Evolutionary conservation across 2,113 vertebrate genomes (phyloP), one percentile per base, ranked within the genome.

Genomic region (Erinaceus europaeus): DNA sequence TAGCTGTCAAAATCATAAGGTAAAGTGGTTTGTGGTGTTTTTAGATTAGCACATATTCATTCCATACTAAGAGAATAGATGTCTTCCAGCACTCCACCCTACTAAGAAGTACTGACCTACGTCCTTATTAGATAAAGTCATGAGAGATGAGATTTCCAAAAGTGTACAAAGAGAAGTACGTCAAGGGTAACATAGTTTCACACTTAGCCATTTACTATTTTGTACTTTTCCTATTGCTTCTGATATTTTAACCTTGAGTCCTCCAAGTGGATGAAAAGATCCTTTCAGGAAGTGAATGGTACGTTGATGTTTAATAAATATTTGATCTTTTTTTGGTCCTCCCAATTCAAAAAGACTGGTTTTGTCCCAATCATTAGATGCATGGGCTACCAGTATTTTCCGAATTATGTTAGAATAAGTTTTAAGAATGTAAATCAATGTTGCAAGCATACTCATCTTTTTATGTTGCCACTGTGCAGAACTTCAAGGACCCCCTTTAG

Each of bases 41-140:
- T 81, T 90, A 79, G 69, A 69, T 38, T n/a, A 38, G 61, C 48
- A 36, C 11, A 14, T 61, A 67, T 78, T 83, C 59, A 89, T 77
- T 76, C 13, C 62, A 61, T 48, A 11, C 23, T 29, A 62, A 73
- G n/a, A 21, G 29, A 90, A 62, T 34, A 89, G 36, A 40, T 15
- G 42, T 53, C 65, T 72, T 82, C 25, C 32, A 86, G 20, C 57
- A 53, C n/a, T 42, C 52, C 61, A 40, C 83, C 11, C 17, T 32
- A 89, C 48, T 67, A 36, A 87, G 65, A 84, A 82, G 71, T 25
- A 57, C 53, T 94, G 89, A 57, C 88, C 79, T 67, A 87, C 65
- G 27, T 64, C 92, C 42, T 89, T 91, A 77, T 65, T 89, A 90
- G 76, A 89, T 88, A 94, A 91, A 52, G 59, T 87, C 87, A 82